phyloP scores from a whole-genome alignment of 2,888 invertebrate genomes.

The Cheilosia variabilis region DNA sequence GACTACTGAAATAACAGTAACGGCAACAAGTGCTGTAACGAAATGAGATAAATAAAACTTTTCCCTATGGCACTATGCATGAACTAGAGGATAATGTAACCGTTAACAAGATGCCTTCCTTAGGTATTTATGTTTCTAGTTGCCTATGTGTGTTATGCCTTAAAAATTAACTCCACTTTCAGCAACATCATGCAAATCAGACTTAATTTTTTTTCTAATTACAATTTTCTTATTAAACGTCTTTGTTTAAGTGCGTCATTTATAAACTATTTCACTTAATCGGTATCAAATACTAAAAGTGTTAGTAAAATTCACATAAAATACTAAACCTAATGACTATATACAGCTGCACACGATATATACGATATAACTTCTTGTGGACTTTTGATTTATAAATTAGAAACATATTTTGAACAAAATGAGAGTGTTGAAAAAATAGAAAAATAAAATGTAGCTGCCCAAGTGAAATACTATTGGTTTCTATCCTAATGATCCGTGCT shows the following conservation, averaged over 20 bases:
- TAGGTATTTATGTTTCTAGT: conserved; percentile 2
- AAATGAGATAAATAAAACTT: not conserved
- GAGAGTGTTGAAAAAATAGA: conserved; percentile 10
- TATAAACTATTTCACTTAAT: conserved; percentile 45
- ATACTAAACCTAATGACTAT: conserved; percentile 58
- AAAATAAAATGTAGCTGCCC: conserved; percentile 38
- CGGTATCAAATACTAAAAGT: conserved; percentile 68
- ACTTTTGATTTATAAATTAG: conserved; percentile 29
- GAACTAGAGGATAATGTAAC: not conserved
- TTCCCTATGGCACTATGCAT: not conserved
- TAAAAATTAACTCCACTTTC: conserved; percentile 38
- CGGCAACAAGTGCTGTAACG: not conserved
- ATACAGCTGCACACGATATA: conserved; percentile 41
- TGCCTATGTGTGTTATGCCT: conserved; percentile 13
- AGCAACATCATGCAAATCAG: conserved; percentile 64
- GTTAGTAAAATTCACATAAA: conserved; percentile 38
- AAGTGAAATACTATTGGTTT: conserved; percentile 67
- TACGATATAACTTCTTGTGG: not conserved
- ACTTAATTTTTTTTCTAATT: conserved; percentile 34
- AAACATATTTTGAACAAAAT: conserved; percentile 31
- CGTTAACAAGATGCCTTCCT: not conserved
- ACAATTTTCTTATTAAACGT: conserved; percentile 3
- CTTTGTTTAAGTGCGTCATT: conserved; percentile 36
- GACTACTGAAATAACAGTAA: no score
- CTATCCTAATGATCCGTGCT: conserved; percentile 82